These are phyloP conservation scores for Stichodactyla mertensii DNA, from an alignment of 64 coral and sea anemone genomes.

Conservation along the genomic window DNA sequence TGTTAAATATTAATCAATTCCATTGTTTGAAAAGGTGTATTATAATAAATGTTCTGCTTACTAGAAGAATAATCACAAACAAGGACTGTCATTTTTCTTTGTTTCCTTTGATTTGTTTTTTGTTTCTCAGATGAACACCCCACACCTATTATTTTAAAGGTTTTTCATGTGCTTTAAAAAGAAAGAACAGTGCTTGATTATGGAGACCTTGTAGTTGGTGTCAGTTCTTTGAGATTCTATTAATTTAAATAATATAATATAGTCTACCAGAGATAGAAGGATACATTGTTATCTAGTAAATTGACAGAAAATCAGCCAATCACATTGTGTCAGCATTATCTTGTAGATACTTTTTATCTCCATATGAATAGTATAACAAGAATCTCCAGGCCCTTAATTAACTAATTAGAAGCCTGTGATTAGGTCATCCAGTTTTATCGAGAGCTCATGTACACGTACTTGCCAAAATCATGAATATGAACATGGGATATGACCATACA, in stretches of 20 bases:
- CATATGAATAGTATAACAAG: conserved; percentile 42
- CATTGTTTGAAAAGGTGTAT: background rate
- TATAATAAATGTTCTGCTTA: background rate
- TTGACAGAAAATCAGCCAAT: conserved; percentile 26
- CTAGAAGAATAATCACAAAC: background rate
- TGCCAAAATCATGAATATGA: conserved; percentile 59
- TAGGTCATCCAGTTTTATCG: conserved; percentile 52
- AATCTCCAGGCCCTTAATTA: conserved; percentile 32
- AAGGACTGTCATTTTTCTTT: background rate
- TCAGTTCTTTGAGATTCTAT: background rate
- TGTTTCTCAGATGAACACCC: background rate
- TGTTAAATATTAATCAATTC: background rate
- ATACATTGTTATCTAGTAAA: conserved; percentile 16
- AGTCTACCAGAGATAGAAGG: conserved; percentile 6
- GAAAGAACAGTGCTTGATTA: background rate
- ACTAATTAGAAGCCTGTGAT: conserved; percentile 66
- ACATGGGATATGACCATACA: conserved; percentile 63
- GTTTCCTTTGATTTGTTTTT: background rate
- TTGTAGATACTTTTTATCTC: conserved; percentile 33
- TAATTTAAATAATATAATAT: conserved; percentile 11
- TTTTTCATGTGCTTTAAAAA: background rate
- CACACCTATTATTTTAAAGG: background rate
- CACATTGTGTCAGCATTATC: background rate
- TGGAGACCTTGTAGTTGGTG: background rate
- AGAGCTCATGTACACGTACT: conserved; percentile 24